Percentiles rank a stretch among this genome's conserved stretches.
Conservation (phyloP, 2,113 vertebrate genomes). For the Grammomys dolichurus region DNA sequence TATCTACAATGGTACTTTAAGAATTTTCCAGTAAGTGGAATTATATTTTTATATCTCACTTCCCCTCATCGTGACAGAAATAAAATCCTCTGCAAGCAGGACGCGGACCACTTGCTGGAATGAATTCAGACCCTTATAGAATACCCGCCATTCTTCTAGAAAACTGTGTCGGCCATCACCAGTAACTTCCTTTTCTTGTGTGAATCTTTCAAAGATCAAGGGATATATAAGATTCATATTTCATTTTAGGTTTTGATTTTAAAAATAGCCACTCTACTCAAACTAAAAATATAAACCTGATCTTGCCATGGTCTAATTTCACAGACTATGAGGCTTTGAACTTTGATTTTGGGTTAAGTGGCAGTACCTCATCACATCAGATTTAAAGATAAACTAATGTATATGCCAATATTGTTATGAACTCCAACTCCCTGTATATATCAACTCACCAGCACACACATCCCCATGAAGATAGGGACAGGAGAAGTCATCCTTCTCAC, state of each 20-base stretch:
- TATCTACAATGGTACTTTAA: constrained; percentile 58
- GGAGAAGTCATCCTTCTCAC: constrained; percentile 97
- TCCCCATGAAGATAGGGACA: constrained; percentile 92
- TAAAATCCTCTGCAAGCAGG: constrained; percentile 24
- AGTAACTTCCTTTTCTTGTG: constrained; percentile 46
- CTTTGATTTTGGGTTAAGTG: constrained; percentile 42
- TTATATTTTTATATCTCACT: constrained; percentile 63
- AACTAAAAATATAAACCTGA: constrained; percentile 31
- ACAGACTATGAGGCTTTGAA: background rate
- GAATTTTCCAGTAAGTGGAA: constrained; percentile 61
- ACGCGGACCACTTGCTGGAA: constrained; percentile 21
- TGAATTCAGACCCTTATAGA: constrained; percentile 58
- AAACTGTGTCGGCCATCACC: constrained; percentile 16
- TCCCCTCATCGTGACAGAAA: constrained; percentile 51
- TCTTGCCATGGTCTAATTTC: background rate
- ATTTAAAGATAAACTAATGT: constrained; percentile 26
- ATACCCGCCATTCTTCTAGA: constrained; percentile 55
- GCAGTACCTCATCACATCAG: background rate
- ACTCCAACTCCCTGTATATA: background rate
- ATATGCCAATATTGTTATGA: constrained; percentile 8
- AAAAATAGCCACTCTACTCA: background rate
- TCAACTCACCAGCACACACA: constrained; percentile 93
- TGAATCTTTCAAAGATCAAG: constrained; percentile 48
- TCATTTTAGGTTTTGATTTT: constrained; percentile 49
- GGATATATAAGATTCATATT: constrained; percentile 1